These are phyloP conservation scores for Phytoseiulus persimilis DNA, from an alignment of 2,888 invertebrate genomes.

Conservation along the genomic window DNA sequence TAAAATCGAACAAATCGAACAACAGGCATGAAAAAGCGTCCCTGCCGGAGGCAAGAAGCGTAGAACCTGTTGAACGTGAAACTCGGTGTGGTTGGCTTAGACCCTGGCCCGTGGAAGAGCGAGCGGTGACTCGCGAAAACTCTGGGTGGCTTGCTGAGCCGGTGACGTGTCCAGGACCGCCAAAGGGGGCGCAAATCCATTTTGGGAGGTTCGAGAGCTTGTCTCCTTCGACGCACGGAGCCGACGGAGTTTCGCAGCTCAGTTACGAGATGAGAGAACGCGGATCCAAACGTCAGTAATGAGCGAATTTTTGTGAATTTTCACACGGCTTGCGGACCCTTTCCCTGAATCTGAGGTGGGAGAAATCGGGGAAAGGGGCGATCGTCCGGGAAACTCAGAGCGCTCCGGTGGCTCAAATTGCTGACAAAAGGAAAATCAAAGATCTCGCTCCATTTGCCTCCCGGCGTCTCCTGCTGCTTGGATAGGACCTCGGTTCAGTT, in stretches of 20 bases:
- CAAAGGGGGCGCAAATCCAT: too few species aligned
- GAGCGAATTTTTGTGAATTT: too few species aligned
- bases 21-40: neutral
- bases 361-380: too few species aligned
- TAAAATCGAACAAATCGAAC: neutral
- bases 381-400: neutral
- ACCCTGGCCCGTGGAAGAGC: neutral
- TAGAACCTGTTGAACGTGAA: neutral
- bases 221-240: too few species aligned
- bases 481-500: neutral
- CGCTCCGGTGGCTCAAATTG: neutral
- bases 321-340: too few species aligned
- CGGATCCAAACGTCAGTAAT: too few species aligned
- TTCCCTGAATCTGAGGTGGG: too few species aligned
- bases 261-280: too few species aligned
- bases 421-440: neutral
- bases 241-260: too few species aligned
- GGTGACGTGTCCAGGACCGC: too few species aligned
- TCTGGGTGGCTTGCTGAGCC: too few species aligned
- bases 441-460: neutral
- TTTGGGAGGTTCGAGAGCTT: too few species aligned
- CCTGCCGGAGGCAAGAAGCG: neutral
- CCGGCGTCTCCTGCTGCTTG: neutral
- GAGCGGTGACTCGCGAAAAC: neutral
- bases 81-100: neutral